Evolutionary conservation across 2,888 invertebrate genomes (phyloP).

Genomic region (Ochropleura leucogaster): DNA sequence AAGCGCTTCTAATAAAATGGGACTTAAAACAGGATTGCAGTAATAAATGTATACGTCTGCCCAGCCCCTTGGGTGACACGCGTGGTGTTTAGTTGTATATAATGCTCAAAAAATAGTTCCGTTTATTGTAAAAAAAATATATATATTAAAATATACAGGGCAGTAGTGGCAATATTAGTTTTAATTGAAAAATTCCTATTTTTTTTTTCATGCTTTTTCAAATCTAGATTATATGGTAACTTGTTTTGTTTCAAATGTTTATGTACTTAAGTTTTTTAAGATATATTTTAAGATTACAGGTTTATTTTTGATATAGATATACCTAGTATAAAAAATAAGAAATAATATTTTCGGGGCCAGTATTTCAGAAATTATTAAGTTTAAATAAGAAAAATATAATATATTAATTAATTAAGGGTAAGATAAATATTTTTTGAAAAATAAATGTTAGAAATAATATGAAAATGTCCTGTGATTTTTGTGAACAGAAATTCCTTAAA

Average conservation of each 20-base stretch:
- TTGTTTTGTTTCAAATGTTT: conserved; percentile 85
- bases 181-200: conserved; percentile 64
- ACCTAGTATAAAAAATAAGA: conserved; percentile 32
- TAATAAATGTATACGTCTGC: background rate
- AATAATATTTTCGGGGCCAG: conserved; percentile 79
- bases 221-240: conserved; percentile 46
- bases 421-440: conserved; percentile 26
- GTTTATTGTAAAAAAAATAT: conserved; percentile 39
- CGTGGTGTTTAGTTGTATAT: conserved; percentile 19
- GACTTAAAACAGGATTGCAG: background rate
- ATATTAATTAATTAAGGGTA: conserved; percentile 19
- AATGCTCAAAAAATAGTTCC: conserved; percentile 68
- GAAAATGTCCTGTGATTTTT: conserved; percentile 52
- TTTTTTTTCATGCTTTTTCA: conserved; percentile 48
- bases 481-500: conserved; percentile 40
- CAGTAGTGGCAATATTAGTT: conserved; percentile 83
- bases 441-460: conserved; percentile 22
- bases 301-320: conserved; percentile 9
- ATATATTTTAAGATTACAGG: conserved; percentile 34
- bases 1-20: background rate
- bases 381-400: conserved; percentile 23
- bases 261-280: conserved; percentile 60
- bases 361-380: conserved; percentile 81
- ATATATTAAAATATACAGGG: conserved; percentile 71
- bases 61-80: background rate